Percentiles rank a stretch among this genome's conserved stretches.
Conservation (phyloP, 2,797 vertebrate species). For the Siniperca scherzeri region DNA sequence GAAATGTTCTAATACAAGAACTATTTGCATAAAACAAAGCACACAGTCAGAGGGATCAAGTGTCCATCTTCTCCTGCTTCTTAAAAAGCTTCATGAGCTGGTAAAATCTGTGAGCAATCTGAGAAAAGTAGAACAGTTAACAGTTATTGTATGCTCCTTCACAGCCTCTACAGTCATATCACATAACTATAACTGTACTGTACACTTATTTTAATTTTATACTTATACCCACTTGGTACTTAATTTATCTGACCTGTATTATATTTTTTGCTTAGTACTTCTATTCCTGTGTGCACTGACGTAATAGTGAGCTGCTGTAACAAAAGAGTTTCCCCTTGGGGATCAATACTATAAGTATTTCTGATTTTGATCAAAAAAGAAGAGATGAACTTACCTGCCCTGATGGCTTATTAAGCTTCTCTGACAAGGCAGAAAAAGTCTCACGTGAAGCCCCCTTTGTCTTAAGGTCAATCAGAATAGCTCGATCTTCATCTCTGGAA, state of each 20-base stretch:
- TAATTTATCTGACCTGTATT: no score
- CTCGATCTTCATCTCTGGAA: constrained; percentile 93
- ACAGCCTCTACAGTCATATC: background rate
- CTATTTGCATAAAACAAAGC: background rate
- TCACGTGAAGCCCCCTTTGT: constrained; percentile 91
- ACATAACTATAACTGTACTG: background rate
- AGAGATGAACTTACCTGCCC: constrained; percentile 84
- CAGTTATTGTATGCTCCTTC: background rate
- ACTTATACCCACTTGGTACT: no score
- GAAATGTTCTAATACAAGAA: constrained; percentile 8
- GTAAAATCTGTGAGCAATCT: constrained; percentile 94
- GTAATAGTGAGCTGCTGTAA: no score
- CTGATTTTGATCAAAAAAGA: no score
- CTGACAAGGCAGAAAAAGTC: constrained; percentile 90
- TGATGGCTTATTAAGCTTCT: constrained; percentile 91
- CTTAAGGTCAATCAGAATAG: constrained; percentile 93
- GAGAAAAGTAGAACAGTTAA: constrained; percentile 17
- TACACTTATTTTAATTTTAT: no score
- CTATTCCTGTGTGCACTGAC: no score
- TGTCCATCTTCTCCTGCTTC: constrained; percentile 91
- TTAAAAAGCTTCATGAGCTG: constrained; percentile 97
- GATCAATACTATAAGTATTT: no score
- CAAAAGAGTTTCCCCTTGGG: no score
- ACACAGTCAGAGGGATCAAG: constrained; percentile 31
- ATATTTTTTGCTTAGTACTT: no score